Conservation (phyloP, 2,113 vertebrate species). For the Dasypus novemcinctus region DNA sequence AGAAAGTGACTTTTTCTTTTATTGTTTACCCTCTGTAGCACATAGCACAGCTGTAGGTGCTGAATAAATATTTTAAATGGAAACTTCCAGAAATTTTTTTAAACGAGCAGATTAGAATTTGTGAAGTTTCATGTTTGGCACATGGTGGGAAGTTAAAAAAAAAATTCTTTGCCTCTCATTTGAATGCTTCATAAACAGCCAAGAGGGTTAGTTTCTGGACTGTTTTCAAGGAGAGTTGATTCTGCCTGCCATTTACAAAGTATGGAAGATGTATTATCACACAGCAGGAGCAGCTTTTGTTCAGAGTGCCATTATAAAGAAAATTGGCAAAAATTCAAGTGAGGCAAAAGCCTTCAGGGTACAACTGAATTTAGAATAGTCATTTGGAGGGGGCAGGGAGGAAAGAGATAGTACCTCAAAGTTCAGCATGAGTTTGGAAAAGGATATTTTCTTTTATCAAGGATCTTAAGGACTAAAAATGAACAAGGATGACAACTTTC, state of each 20-base stretch:
- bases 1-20: neutral
- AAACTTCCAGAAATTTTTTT: neutral
- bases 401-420: neutral
- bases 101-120: slow-evolving; percentile 17
- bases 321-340: neutral
- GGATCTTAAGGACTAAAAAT: neutral
- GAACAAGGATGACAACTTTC: neutral
- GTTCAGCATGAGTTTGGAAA: neutral
- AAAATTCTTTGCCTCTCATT: neutral
- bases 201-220: neutral
- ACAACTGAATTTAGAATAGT: neutral
- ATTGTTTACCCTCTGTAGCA: neutral
- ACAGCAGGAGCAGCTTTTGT: neutral
- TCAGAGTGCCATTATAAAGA: neutral
- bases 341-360: neutral
- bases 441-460: neutral
- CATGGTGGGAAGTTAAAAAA: neutral
- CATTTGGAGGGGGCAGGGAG: too few relatives aligned
- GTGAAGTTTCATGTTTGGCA: neutral
- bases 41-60: neutral
- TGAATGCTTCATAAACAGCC: neutral
- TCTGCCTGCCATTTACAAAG: slow-evolving; percentile 40
- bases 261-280: neutral
- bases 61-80: slow-evolving; percentile 20
- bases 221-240: neutral